These are phyloP conservation scores for Bombus impatiens DNA, from an alignment of 1,140 invertebrate genomes.

Conservation along the genomic window DNA sequence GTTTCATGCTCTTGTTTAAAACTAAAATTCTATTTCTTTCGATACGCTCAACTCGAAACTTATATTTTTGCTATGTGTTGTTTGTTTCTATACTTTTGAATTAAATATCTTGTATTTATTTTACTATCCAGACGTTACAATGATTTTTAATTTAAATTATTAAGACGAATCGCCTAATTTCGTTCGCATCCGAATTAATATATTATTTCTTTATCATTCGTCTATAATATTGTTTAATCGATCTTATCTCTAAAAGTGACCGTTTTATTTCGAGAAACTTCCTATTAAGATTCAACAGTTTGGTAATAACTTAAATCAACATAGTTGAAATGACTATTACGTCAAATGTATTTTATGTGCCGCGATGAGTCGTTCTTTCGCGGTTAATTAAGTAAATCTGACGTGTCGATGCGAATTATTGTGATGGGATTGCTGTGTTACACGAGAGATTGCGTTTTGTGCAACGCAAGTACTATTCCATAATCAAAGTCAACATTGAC, in stretches of 20 bases:
- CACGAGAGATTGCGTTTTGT: background rate
- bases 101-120: no score
- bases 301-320: no score
- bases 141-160: background rate
- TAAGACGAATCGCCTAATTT: background rate
- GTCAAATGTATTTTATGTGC: no score
- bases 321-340: no score
- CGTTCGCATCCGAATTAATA: no score
- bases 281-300: no score
- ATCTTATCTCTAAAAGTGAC: no score
- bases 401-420: background rate
- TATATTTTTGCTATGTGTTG: no score
- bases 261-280: no score
- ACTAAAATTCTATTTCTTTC: background rate
- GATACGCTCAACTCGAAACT: no score
- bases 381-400: background rate
- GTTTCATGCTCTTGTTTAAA: background rate
- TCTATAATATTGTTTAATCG: no score
- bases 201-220: no score
- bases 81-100: background rate
- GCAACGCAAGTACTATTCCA: background rate
- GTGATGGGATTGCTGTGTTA: background rate
- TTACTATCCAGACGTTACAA: background rate
- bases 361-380: background rate
- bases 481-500: conserved; percentile 1